phyloP scores from a whole-genome alignment of 2,113 vertebrate genomes.

The Damaliscus lunatus region DNA sequence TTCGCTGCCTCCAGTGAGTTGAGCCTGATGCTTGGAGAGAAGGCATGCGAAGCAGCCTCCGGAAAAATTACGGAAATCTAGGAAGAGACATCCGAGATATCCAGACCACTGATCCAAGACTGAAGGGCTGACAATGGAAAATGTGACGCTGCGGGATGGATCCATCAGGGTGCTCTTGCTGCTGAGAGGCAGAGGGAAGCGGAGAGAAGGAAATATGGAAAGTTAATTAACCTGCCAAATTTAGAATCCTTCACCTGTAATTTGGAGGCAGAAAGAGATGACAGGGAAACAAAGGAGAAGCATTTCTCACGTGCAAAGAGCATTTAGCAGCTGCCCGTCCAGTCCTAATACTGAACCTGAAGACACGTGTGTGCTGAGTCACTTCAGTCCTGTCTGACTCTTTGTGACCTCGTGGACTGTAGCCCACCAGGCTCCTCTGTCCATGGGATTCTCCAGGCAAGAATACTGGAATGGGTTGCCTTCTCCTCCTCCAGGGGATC shows the following conservation, averaged over 20 bases:
- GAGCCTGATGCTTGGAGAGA: conserved; percentile 15
- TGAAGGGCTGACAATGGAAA: background rate
- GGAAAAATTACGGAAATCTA: background rate
- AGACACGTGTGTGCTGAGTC: background rate
- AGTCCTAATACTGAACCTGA: fast-evolving
- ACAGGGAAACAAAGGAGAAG: background rate
- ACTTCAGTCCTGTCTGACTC: background rate
- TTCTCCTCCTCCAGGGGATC: background rate
- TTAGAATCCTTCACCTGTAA: background rate
- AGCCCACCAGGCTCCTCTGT: background rate
- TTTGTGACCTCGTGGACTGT: background rate
- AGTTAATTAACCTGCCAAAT: conserved; percentile 46
- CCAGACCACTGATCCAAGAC: background rate
- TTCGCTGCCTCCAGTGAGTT: conserved; percentile 6
- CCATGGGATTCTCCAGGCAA: background rate
- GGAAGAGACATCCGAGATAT: conserved; percentile 33
- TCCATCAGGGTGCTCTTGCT: background rate
- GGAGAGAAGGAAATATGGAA: background rate
- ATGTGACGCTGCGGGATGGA: background rate
- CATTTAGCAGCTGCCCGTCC: fast-evolving
- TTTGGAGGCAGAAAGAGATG: background rate
- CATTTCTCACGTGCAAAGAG: fast-evolving
- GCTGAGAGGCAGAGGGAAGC: background rate
- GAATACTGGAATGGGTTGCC: background rate
- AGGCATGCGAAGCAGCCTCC: background rate